Percentiles rank a stretch among this genome's conserved stretches.
Conservation (phyloP, 2,888 invertebrate species). For the Rhagium mordax region DNA sequence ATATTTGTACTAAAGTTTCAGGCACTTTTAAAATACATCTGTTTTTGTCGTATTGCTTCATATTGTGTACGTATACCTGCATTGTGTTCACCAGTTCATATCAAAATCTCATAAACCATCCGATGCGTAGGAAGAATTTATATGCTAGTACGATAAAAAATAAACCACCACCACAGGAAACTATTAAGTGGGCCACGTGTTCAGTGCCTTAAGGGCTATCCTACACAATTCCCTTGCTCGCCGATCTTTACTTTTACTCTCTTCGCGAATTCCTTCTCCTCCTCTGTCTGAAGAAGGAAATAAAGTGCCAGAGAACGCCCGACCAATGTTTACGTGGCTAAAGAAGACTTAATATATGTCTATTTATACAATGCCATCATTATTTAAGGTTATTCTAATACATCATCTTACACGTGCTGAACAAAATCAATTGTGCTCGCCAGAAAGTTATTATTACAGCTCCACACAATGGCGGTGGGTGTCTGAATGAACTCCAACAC, state of each 20-base stretch:
- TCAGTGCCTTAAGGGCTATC: constrained; percentile 46
- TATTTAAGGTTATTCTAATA: constrained; percentile 69
- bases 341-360: constrained; percentile 46
- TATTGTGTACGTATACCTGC: constrained; percentile 24
- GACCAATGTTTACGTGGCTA: constrained; percentile 34
- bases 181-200: constrained; percentile 57
- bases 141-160: constrained; percentile 46
- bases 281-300: constrained; percentile 29
- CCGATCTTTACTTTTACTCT: constrained; percentile 1
- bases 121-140: constrained; percentile 45
- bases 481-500: constrained; percentile 67
- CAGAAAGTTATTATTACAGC: constrained; percentile 63
- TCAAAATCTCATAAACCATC: constrained; percentile 47
- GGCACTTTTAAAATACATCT: neutral
- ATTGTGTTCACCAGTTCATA: constrained; percentile 42
- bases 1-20: neutral
- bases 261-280: constrained; percentile 7
- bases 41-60: neutral
- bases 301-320: constrained; percentile 17
- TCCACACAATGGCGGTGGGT: constrained; percentile 67
- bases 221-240: constrained; percentile 29
- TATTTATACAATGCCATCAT: constrained; percentile 66
- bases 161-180: constrained; percentile 57
- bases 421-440: constrained; percentile 67
- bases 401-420: constrained; percentile 69